Percentiles rank a stretch among this genome's conserved stretches.
Conservation (phyloP, 2,113 vertebrate genomes). For the Tyrannus savana region DNA sequence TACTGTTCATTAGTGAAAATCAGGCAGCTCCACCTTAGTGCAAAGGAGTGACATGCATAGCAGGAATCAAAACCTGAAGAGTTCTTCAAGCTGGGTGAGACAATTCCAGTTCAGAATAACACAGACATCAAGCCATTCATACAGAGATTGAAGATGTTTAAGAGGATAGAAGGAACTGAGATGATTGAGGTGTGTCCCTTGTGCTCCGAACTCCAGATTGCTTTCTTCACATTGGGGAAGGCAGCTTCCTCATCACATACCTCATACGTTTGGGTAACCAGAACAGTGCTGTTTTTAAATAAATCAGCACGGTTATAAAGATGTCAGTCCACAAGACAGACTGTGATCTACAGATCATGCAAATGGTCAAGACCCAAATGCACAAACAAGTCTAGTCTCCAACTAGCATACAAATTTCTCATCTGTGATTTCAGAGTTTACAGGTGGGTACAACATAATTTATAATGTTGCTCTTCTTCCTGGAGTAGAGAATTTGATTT, state of each 20-base stretch:
- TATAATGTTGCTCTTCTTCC: background rate
- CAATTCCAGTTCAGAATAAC: background rate
- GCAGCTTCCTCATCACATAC: background rate
- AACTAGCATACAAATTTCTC: background rate
- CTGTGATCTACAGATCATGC: background rate
- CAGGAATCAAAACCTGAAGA: background rate
- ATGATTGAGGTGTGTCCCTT: background rate
- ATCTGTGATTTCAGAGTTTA: background rate
- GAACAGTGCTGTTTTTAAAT: background rate
- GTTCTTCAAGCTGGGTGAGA: background rate
- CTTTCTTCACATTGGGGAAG: background rate
- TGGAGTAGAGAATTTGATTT: background rate
- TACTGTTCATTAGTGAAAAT: background rate
- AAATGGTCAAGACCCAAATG: background rate
- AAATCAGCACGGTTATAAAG: background rate
- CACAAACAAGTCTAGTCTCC: background rate
- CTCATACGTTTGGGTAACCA: background rate
- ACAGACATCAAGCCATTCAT: background rate
- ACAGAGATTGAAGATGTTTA: background rate
- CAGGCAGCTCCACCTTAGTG: background rate
- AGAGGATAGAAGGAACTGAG: background rate
- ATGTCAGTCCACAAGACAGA: background rate
- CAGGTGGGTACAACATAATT: background rate
- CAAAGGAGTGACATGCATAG: background rate
- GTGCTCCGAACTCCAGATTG: background rate